Percentiles rank a stretch among this genome's conserved stretches.
These are phyloP conservation scores for Conomelus anceps DNA, from an alignment of 2,888 invertebrate genomes.

Conservation along the genomic window DNA sequence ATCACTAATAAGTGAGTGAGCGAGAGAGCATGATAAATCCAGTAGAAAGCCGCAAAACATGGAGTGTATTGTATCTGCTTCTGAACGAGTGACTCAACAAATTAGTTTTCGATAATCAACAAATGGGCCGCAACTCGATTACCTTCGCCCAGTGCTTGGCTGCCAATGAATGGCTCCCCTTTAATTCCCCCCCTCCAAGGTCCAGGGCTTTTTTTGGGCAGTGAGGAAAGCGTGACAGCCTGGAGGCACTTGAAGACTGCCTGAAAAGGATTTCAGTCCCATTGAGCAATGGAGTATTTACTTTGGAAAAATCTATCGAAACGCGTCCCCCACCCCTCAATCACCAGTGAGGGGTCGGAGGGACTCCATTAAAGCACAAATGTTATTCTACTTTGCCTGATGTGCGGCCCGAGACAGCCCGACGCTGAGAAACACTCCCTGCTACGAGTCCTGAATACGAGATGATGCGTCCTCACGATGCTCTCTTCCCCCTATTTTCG, in stretches of 20 bases:
- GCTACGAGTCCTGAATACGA: background rate
- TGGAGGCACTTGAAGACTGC: background rate
- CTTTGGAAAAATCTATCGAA: slow-evolving; percentile 1
- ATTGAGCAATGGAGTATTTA: slow-evolving; percentile 10
- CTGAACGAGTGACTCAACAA: slow-evolving; percentile 5
- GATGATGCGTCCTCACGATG: background rate
- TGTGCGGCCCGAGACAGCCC: background rate
- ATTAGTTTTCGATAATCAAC: slow-evolving; percentile 12
- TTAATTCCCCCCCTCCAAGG: background rate
- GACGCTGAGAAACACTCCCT: background rate
- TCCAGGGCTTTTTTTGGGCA: background rate
- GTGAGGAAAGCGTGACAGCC: background rate
- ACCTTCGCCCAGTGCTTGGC: background rate
- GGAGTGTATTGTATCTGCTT: slow-evolving; percentile 4
- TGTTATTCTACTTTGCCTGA: background rate
- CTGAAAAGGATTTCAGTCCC: slow-evolving; percentile 7
- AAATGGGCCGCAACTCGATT: slow-evolving; percentile 5
- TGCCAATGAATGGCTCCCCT: background rate
- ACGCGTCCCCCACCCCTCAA: background rate
- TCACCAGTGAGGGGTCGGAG: background rate
- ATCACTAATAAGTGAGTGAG: background rate
- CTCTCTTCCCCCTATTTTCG: background rate
- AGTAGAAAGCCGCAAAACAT: background rate
- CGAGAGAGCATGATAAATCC: too few relatives aligned
- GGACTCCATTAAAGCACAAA: background rate